A percentile compares a stretch with the other conserved stretches of the same genome.
phyloP scores from a whole-genome alignment of 2,113 vertebrate species.

The Pomatostomus ruficeps region DNA sequence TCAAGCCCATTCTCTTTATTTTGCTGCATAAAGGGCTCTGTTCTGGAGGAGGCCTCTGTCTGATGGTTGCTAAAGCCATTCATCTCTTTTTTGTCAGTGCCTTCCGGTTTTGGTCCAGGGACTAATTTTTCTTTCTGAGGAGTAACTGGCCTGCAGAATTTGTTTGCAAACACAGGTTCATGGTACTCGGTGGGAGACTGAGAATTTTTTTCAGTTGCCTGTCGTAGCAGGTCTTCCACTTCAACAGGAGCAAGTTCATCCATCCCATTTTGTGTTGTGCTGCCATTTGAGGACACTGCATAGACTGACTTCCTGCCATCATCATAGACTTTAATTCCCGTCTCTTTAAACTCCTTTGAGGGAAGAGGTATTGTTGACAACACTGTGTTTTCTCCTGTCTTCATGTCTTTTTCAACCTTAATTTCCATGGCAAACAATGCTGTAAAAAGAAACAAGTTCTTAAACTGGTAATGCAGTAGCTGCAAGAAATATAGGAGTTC shows the following conservation, averaged over 20 bases:
- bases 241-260: slow-evolving; percentile 80
- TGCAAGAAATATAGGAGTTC: neutral
- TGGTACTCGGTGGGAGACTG: slow-evolving; percentile 85
- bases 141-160: slow-evolving; percentile 76
- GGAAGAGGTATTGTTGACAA: slow-evolving; percentile 85
- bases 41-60: neutral
- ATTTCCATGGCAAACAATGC: slow-evolving; percentile 94
- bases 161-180: slow-evolving; percentile 85
- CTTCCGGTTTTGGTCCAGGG: slow-evolving; percentile 52
- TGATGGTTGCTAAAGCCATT: slow-evolving; percentile 46
- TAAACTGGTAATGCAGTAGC: neutral
- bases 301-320: slow-evolving; percentile 89
- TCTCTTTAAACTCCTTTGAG: slow-evolving; percentile 76
- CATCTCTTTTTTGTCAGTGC: slow-evolving; percentile 6
- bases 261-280: slow-evolving; percentile 53
- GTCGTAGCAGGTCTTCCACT: slow-evolving; percentile 86
- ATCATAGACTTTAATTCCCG: slow-evolving; percentile 89
- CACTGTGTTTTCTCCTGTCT: slow-evolving; percentile 88
- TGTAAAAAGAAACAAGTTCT: slow-evolving; percentile 63
- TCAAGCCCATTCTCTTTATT: neutral
- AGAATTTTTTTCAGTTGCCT: slow-evolving; percentile 81
- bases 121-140: slow-evolving; percentile 69
- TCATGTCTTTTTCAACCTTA: slow-evolving; percentile 87
- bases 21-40: slow-evolving; percentile 12
- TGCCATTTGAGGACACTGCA: slow-evolving; percentile 72